Evolutionary conservation across 2,797 vertebrate genomes (phyloP), one percentile per base, ranked within the genome.

Genomic region (Diglossa cyanea): DNA sequence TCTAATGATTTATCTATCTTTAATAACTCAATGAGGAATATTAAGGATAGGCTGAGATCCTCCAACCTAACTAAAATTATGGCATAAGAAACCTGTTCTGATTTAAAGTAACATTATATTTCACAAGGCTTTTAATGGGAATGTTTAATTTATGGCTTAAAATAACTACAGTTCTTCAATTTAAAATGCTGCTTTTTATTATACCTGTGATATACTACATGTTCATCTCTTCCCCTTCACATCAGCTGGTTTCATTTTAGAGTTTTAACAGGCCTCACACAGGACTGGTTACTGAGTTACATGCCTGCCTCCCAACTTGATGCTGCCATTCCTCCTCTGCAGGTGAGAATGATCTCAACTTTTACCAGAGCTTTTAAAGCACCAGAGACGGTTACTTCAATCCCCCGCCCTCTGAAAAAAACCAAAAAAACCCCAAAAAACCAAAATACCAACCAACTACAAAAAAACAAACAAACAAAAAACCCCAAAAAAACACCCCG

Each of bases 61-160:
- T 84, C 53, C 50, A 82, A 17, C n/a, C 13, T 66, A 85, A 48
- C 53, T 76, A 28, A 88, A 94, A 88, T 33, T 28, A 77, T 24
- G n/a, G 28, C 35, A 62, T 44, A 18, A 75, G 73, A 78, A 93
- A 78, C 33, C 42, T 65, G 57, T 60, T 88, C 65, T 54, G 66
- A 83, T 86, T 92, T 78, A 74, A 93, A 68, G 61, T 67, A 88
- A 63, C 26, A 31, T 57, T 77, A 11, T 42, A 80, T 92, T 77
- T 92, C 76, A 92, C 17, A 71, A 71, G 26, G 23, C 3, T 70
- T 94, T 91, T 88, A 85, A 93, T 18, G 7, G 53, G 11, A 48
- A 71, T 19, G 30, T 85, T 91, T 81, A 92, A 91, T 87, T 77
- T 92, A 86, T 71, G 68, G 45, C 33, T 66, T 89, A 66, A 84